Evolutionary conservation across 2,888 invertebrate genomes (phyloP), one percentile per base, ranked within the genome.

Genomic region (Amiota communis): DNA sequence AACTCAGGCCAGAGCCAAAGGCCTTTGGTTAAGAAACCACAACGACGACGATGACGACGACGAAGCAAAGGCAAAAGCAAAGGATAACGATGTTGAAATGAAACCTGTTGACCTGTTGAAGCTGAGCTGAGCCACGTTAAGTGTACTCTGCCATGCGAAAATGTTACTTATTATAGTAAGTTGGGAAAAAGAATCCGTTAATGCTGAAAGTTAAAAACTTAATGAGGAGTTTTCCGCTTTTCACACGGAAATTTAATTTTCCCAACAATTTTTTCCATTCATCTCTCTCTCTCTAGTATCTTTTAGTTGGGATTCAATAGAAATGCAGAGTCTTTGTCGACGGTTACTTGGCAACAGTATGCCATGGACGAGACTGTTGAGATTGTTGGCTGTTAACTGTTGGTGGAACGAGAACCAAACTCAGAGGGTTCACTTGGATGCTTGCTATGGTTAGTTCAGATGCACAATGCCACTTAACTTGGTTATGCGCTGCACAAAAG

Each of bases 401-500:
- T 17, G 20, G 10, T 59, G 20, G 8, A 10, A 20, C 59, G 59
- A 15, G 23, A 2, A 8, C 8, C 20, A 11, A 17, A 11, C 11
- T 4, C 23, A 9, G 20, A 8, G 11, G 59, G 11, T 11, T 17
- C 59, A 20, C 9, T 17, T 20, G 11, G 20, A 10, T 11, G 15
- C 59, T n/a, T 20, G 4, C 59, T 59, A 20, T 11, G 59, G 11
- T 11, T 17, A 20, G 59, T 12, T 48, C 49, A 48, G 46, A 12
- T n/a, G 47, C 65, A 20, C 64, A 72, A 73, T 72, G 74, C 72
- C 77, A 78, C 76, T 80, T 83, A 80, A 82, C 78, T 80, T 79
- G 57, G 76, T 80, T 82, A 78, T 65, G 76, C 46, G 75, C 68
- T 76, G 76, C 78, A 82, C 80, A 82, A 80, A 84, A 84, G 80